Base-by-base conservation (phyloP, 2,797 vertebrate genomes). In the Aphelocoma californica region DNA sequence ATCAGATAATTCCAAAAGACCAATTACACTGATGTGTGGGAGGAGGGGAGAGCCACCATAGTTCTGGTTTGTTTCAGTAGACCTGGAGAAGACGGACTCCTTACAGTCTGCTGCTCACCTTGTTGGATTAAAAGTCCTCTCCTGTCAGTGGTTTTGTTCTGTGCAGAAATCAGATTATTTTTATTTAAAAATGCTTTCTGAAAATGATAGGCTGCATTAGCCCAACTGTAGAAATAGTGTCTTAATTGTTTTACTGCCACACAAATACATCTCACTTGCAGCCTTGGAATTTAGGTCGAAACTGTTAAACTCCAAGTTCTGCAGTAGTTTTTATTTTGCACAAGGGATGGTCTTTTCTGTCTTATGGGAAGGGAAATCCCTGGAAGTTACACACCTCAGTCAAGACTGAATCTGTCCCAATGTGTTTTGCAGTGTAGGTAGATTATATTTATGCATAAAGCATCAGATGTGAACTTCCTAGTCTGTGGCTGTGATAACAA, bases 401-500 rank as follows among this genome's bases (percentile, higher is more conserved):
- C 79, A 79, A n/a, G 80, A 42, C 18, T 84, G 66, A 65, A 36
- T 74, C 29, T 67, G 13, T 69, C 72, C 62, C 81, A 42, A 4
- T 67, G 34, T 81, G 47, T 86, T 79, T 81, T 86, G 69, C 29
- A 21, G 9, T 74, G 23, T 70, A 86, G 75, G 69, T 88, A 74
- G 65, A 32, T 89, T 57, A 74, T 73, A 81, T 91, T 91, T 73
- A 60, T 73, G 74, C 72, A 50, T 91, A 86, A 90, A 87, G 45
- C 56, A 73, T 88, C 48, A 65, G 80, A 84, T 42, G 44, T 73
- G 61, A 91, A 60, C 82, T 93, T 96, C 60, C 67, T 93, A 88
- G 86, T 97, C 90, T 94, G 94, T 88, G 90, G 34, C 88, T 89
- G 32, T 74, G 91, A 78, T 90, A 93, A 94, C 82, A 97, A 96